These are phyloP conservation scores for Lithophane ornitopus DNA, from an alignment of 2,888 invertebrate species.

Conservation along the genomic window DNA sequence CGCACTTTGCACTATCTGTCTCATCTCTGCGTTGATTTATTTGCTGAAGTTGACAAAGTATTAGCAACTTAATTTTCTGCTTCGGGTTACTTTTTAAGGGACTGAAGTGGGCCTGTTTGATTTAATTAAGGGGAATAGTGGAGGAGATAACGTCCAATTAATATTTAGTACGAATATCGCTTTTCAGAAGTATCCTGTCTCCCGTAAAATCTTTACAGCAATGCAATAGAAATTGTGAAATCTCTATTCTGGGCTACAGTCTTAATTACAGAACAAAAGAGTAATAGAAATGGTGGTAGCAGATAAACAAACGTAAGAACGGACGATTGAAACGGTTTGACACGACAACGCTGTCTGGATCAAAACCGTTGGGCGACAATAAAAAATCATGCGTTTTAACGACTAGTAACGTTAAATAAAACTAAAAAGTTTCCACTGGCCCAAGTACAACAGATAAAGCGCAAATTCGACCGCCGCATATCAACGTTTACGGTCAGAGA, in stretches of 20 bases:
- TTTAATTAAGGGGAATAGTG: neutral
- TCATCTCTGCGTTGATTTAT: slow-evolving; percentile 79
- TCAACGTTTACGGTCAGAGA: slow-evolving; percentile 50
- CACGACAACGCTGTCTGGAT: neutral
- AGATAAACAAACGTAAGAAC: neutral
- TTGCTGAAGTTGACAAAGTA: slow-evolving; percentile 67
- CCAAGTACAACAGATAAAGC: slow-evolving; percentile 40
- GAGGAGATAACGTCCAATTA: neutral
- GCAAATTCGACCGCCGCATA: slow-evolving; percentile 48
- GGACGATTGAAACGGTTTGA: neutral
- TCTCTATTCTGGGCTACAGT: neutral
- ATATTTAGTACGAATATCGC: neutral
- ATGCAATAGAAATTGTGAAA: neutral
- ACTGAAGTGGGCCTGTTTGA: slow-evolving; percentile 1
- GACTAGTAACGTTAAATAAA: slow-evolving; percentile 13
- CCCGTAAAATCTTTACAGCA: too few relatives aligned
- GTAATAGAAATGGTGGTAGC: neutral
- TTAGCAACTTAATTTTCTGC: slow-evolving; percentile 54
- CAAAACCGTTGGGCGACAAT: neutral
- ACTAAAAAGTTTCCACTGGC: slow-evolving; percentile 22
- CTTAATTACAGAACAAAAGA: neutral
- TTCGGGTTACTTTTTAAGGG: slow-evolving; percentile 52
- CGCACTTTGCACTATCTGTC: slow-evolving; percentile 72
- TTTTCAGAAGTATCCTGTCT: neutral
- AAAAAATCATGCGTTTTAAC: neutral